Base-by-base conservation (phyloP, 2,113 vertebrate species). In the Trochalopteron elliotii region DNA sequence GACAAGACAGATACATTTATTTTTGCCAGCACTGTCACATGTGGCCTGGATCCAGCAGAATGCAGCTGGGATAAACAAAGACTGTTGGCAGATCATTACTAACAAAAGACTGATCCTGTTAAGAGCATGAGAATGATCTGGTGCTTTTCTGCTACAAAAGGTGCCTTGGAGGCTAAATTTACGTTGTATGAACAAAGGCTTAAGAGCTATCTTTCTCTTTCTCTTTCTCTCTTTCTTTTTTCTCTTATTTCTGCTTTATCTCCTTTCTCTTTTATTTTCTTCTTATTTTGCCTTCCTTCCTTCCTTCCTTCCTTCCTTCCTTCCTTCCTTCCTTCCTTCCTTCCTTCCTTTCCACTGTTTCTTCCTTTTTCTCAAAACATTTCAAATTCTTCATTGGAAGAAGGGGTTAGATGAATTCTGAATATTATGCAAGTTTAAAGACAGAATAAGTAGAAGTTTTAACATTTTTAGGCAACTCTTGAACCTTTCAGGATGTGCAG, bases 161-260 rank as follows among this genome's bases (percentile, higher is more conserved):
- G 12, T 16, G 3, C 17, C 33, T 40, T 55, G 30, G 15, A 81
- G 4, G 22, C 4, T 79, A 37, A 61, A 52, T 28, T 30, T 67
- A 50, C 17, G 3, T 40, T 53, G 7, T 27, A 28, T 4, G 5
- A 60, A 40, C 12, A 61, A 50, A n/a, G 11, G 5, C 0, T 1
- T 42, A 35, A 65, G 9, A 59, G 5, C 2, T 7, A 1, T 19
- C 10, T 55, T 3, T 11, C 1, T 25, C 4, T 22, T 1, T 16
- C 7, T 35, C 16, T 12, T 4, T 52, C 4, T 10, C 12, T 31
- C 3, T 13, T 1, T 10, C 7, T 18, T 28, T 10, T 37, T 7
- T 30, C 10, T 20, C 4, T 30, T 39, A 3, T 35, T 44, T 49
- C 9, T 33, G 7, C 10, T 50, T 33, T 61, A 11, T 28, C 4